Evolutionary conservation across 2,797 vertebrate species (phyloP), one percentile per base, ranked within the genome.

Genomic region (Poeciliopsis turneri): DNA sequence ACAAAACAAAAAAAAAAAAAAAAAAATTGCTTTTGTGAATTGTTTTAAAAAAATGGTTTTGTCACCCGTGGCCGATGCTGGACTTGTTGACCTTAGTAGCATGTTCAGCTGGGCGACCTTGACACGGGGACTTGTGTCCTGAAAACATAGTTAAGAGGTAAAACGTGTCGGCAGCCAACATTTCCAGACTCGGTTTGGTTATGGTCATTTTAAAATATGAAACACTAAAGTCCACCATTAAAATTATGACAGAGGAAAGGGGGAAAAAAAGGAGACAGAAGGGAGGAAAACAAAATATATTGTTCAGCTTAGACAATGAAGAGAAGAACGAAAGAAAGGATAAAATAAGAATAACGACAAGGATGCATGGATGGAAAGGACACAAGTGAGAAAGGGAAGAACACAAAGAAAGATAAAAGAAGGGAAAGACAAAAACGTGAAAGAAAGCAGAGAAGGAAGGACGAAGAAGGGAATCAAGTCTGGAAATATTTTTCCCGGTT

Each of bases 61-160:
- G n/a, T 87, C 79, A 92, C 91, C 91, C 93, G 55, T 84, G 92
- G 88, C 90, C 90, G 64, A 83, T 70, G 43, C 72, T 84, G 0
- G 45, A 72, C 74, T 80, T 94, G 36, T 75, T 78, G 70, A 53
- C 75, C 78, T 90, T 94, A 57, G 73, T 59, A 10, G 61, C 80
- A 80, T 85, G 95, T 6, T 95, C 94, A 18, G 72, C 12, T 0
- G 85, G 87, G 55, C 74, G 88, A 49, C 88, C 46, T 6, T 64
- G 72, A 72, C 82, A 74, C 5, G 88, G 82, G 23, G 89, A 86
- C 77, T 92, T 94, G 46, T 88, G 86, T 46, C 92, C 95, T 96
- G 78, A 73, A 39, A 15, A 16, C 30, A 61, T 33, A 18, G 18
- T 33, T 8, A 33, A 33, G 59, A 16, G 11, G n/a, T 5, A 4